Conservation (phyloP, 2,113 vertebrate species). For the Puntigrus tetrazona region DNA sequence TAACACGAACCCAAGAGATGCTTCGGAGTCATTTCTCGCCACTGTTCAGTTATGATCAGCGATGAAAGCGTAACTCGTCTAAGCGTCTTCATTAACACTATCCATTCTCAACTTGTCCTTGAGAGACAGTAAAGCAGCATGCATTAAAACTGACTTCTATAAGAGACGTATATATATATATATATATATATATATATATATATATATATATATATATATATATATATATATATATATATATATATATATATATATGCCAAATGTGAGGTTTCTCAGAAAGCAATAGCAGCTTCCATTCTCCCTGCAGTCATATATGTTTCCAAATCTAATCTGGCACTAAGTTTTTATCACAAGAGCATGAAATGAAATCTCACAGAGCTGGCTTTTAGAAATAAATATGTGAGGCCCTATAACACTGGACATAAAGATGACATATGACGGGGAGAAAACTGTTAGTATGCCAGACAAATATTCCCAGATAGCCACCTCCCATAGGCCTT, state of each 20-base stretch:
- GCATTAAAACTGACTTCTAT: background rate
- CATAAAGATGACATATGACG: slow-evolving; percentile 19
- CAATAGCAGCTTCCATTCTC: background rate
- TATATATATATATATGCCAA: background rate
- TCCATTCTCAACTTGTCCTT: background rate
- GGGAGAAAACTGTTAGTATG: slow-evolving; percentile 47
- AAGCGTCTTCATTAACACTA: background rate
- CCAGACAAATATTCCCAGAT: slow-evolving; percentile 52
- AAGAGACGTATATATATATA: too few species aligned
- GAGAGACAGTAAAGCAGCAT: background rate
- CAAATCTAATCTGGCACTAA: slow-evolving; percentile 6
- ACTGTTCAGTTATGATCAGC: background rate
- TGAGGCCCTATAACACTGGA: background rate
- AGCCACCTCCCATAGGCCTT: slow-evolving; percentile 51
- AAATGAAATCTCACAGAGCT: background rate
- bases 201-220: too few species aligned
- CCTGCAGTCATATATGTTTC: background rate
- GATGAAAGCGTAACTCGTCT: background rate
- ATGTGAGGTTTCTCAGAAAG: background rate
- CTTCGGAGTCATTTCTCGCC: background rate
- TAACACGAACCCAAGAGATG: background rate
- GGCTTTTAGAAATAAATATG: background rate
- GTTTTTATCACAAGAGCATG: slow-evolving; percentile 9
- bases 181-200: too few species aligned
- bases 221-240: too few species aligned